A percentile compares a stretch with the other conserved stretches of the same genome.
phyloP scores from a whole-genome alignment of 1,140 invertebrate genomes.

The Drosophila nigromelanica region DNA sequence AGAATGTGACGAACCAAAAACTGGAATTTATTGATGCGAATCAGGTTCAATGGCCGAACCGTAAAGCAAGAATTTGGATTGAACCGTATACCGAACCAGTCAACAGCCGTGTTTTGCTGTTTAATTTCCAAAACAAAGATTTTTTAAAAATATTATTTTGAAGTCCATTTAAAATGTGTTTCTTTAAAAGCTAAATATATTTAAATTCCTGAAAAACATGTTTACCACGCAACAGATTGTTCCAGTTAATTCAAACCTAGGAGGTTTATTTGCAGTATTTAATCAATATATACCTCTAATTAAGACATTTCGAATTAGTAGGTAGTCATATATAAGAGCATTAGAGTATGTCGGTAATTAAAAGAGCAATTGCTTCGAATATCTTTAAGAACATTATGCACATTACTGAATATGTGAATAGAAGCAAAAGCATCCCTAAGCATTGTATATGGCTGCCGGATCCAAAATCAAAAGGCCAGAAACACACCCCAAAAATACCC shows the following conservation, averaged over 20 bases:
- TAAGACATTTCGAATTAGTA: slow-evolving; percentile 7
- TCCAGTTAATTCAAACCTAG: too few relatives aligned
- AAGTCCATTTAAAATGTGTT: too few relatives aligned
- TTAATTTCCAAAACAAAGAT: too few relatives aligned
- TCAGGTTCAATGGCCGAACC: too few relatives aligned
- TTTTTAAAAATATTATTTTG: too few relatives aligned
- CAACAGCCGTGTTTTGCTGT: too few relatives aligned
- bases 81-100: too few relatives aligned
- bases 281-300: neutral
- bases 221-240: neutral
- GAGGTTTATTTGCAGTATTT: too few relatives aligned
- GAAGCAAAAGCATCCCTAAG: neutral
- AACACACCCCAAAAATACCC: slow-evolving; percentile 1
- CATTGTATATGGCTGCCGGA: slow-evolving; percentile 17
- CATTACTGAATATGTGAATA: slow-evolving; percentile 38
- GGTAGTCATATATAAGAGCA: neutral
- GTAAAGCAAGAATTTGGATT: too few relatives aligned
- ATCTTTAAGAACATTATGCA: slow-evolving; percentile 42
- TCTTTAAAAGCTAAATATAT: too few relatives aligned
- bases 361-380: slow-evolving; percentile 49
- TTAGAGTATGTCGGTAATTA: slow-evolving; percentile 31
- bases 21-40: too few relatives aligned
- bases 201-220: neutral
- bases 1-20: too few relatives aligned
- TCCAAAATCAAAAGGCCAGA: slow-evolving; percentile 46